Evolutionary conservation across 2,797 vertebrate species (phyloP).

Genomic region (Triplophysa bombifrons): DNA sequence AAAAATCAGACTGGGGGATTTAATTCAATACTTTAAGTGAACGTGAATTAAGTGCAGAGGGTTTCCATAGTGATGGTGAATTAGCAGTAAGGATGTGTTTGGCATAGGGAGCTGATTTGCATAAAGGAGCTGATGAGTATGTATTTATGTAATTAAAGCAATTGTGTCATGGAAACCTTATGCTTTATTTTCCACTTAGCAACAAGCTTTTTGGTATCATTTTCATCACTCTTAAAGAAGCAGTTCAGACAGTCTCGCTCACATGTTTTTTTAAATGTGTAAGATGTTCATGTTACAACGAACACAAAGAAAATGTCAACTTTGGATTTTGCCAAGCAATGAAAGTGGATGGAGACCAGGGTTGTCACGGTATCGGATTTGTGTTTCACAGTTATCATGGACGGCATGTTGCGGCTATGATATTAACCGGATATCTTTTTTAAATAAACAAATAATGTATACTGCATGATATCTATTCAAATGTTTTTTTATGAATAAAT

Average conservation of each 20-base stretch:
- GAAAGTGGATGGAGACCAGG: too few relatives aligned
- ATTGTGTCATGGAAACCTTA: conserved; percentile 24
- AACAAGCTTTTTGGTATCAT: background rate
- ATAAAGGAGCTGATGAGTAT: conserved; percentile 30
- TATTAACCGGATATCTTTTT: too few relatives aligned
- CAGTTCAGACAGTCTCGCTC: background rate
- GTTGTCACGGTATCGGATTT: too few relatives aligned
- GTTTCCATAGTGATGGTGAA: conserved; percentile 43
- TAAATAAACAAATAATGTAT: too few relatives aligned
- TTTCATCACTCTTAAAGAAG: background rate
- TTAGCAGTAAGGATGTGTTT: conserved; percentile 27
- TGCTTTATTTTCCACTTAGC: background rate
- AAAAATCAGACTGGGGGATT: conserved; percentile 16
- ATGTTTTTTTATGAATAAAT: too few relatives aligned
- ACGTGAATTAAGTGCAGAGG: conserved; percentile 27
- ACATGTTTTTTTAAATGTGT: background rate
- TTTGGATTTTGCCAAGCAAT: background rate
- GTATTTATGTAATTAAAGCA: conserved; percentile 29
- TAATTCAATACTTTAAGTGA: conserved; percentile 27
- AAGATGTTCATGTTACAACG: background rate
- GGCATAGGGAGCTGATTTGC: conserved; percentile 23
- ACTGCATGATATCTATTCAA: too few relatives aligned
- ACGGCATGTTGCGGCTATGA: too few relatives aligned
- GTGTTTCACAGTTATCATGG: too few relatives aligned
- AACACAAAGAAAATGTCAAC: background rate